These are phyloP conservation scores for Calliphora vomitoria DNA, from an alignment of 2,888 invertebrate species.

Conservation along the genomic window DNA sequence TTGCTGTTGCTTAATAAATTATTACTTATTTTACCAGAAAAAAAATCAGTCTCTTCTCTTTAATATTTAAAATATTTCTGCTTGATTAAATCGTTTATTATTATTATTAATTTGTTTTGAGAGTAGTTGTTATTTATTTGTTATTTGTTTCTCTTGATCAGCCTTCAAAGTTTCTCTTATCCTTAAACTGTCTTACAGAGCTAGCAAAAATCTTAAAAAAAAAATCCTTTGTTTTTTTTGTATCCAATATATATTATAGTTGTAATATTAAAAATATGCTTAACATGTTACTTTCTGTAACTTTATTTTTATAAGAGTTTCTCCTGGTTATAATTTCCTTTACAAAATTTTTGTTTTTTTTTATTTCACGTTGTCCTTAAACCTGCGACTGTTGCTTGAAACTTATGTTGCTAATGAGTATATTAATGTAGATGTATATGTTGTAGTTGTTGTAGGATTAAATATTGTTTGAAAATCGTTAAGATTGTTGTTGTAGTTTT, in stretches of 20 bases:
- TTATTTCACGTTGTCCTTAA: slow-evolving; percentile 80
- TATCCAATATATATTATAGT: slow-evolving; percentile 22
- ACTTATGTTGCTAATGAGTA: slow-evolving; percentile 71
- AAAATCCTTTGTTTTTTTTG: slow-evolving; percentile 24
- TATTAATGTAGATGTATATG: slow-evolving; percentile 53
- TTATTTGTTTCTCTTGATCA: slow-evolving; percentile 64
- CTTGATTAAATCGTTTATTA: slow-evolving; percentile 74
- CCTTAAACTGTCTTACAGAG: slow-evolving; percentile 64
- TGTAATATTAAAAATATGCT: slow-evolving; percentile 73
- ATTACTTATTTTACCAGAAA: slow-evolving; percentile 37
- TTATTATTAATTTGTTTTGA: slow-evolving; percentile 26
- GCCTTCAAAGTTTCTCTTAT: slow-evolving; percentile 72
- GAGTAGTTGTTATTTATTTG: slow-evolving; percentile 51
- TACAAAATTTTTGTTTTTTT: slow-evolving; percentile 29
- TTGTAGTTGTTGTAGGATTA: slow-evolving; percentile 65
- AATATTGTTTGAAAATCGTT: slow-evolving; percentile 8
- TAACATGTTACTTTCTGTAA: slow-evolving; percentile 65
- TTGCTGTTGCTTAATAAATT: slow-evolving; percentile 3
- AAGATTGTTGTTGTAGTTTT: background rate
- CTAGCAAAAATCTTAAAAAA: slow-evolving; percentile 51
- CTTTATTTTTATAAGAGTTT: slow-evolving; percentile 48
- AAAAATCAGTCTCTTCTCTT: slow-evolving; percentile 82
- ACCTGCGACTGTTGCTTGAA: slow-evolving; percentile 78
- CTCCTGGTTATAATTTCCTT: slow-evolving; percentile 61
- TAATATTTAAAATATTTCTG: slow-evolving; percentile 71